Percentiles rank a stretch among this genome's conserved stretches.
Evolutionary conservation across 2,888 invertebrate species (phyloP).

Genomic region (Heliconius ethilla): DNA sequence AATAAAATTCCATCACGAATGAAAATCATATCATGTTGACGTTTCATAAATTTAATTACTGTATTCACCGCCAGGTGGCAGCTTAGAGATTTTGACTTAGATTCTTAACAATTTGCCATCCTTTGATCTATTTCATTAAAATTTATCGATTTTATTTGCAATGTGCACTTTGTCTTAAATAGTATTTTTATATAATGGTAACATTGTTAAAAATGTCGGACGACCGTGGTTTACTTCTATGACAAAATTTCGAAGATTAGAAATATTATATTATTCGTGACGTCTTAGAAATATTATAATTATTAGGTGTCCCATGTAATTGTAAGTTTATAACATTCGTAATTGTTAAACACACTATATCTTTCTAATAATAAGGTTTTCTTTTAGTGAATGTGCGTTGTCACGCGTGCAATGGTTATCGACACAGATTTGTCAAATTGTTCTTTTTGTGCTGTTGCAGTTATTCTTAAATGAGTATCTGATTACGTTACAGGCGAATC

Average conservation of each 20-base stretch:
- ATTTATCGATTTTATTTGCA: slow-evolving; percentile 6
- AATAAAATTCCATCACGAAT: slow-evolving; percentile 67
- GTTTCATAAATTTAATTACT: slow-evolving; percentile 74
- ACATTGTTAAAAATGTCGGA: slow-evolving; percentile 74
- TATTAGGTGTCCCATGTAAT: slow-evolving; percentile 64
- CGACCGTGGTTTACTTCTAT: slow-evolving; percentile 71
- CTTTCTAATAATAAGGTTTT: slow-evolving; percentile 46
- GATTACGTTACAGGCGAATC: slow-evolving; percentile 76
- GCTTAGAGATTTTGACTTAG: slow-evolving; percentile 36
- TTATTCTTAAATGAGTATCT: slow-evolving; percentile 80
- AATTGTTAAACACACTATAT: slow-evolving; percentile 47
- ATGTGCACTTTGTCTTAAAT: slow-evolving; percentile 26
- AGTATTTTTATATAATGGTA: slow-evolving; percentile 57
- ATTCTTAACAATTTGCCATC: slow-evolving; percentile 37
- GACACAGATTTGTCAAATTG: slow-evolving; percentile 80
- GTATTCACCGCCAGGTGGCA: slow-evolving; percentile 58
- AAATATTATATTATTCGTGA: slow-evolving; percentile 56
- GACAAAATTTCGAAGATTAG: slow-evolving; percentile 63
- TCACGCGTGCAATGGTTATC: slow-evolving; percentile 81
- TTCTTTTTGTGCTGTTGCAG: slow-evolving; percentile 77
- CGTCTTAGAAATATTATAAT: slow-evolving; percentile 52
- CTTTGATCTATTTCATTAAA: slow-evolving; percentile 18
- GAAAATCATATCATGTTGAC: slow-evolving; percentile 66
- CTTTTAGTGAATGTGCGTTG: slow-evolving; percentile 73
- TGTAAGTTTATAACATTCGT: slow-evolving; percentile 63